These are phyloP conservation scores for Pelodiscus sinensis DNA, from an alignment of 2,113 vertebrate species.

Conservation along the genomic window DNA sequence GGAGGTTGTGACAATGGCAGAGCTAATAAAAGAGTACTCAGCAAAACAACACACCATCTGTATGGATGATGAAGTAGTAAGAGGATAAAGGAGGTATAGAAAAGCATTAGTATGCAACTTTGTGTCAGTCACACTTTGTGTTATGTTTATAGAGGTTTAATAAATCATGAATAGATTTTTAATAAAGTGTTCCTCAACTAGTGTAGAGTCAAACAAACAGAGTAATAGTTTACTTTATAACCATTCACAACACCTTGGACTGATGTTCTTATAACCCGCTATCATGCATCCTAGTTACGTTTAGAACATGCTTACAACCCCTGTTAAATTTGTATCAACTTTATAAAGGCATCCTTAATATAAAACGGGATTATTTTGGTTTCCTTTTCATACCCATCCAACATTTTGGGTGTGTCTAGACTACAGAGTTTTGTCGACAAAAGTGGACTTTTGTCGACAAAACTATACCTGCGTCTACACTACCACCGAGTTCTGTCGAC, in stretches of 20 bases:
- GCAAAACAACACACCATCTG: constrained; percentile 16
- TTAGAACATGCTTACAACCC: accelerated
- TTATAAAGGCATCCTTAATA: not conserved
- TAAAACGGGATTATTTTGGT: not conserved
- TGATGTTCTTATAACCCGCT: not conserved
- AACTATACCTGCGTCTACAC: no score
- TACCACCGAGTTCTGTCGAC: no score
- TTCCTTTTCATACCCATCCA: not conserved
- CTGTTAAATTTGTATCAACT: not conserved
- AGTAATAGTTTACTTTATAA: not conserved
- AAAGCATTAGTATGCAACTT: not conserved
- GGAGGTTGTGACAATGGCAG: not conserved
- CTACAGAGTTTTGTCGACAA: no score
- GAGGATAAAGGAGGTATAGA: not conserved
- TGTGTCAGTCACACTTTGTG: not conserved
- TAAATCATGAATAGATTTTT: not conserved
- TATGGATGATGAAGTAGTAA: not conserved
- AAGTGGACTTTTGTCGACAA: no score
- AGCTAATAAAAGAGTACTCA: constrained; percentile 29
- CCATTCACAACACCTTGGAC: accelerated
- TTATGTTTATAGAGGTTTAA: not conserved
- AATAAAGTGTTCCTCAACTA: not conserved
- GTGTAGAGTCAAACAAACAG: not conserved
- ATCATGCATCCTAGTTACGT: not conserved
- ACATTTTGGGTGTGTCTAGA: no score